Conservation (phyloP, 2,888 invertebrate species). For the Psococerastis gibbosa region DNA sequence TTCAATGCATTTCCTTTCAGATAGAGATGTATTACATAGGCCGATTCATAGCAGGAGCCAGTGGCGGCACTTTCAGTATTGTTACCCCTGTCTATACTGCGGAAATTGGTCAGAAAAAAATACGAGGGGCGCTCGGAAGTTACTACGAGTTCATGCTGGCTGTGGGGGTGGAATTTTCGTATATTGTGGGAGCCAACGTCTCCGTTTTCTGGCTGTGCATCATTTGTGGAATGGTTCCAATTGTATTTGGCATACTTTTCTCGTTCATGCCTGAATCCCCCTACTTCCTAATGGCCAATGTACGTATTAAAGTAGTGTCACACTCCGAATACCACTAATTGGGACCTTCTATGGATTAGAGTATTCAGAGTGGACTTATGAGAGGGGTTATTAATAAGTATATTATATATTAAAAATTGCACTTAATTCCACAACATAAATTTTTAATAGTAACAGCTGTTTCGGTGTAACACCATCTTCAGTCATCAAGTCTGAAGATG, state of each 20-base stretch:
- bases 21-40: constrained; percentile 42
- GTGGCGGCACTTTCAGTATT: constrained; percentile 63
- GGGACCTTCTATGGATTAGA: too few relatives aligned
- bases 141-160: constrained; percentile 77
- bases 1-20: constrained; percentile 16
- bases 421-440: too few relatives aligned
- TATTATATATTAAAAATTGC: too few relatives aligned
- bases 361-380: too few relatives aligned
- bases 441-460: too few relatives aligned
- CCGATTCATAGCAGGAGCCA: constrained; percentile 49
- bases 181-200: constrained; percentile 37
- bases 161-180: constrained; percentile 60
- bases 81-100: constrained; percentile 68
- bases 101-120: constrained; percentile 67
- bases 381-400: too few relatives aligned
- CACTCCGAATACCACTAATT: too few relatives aligned
- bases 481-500: too few relatives aligned
- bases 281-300: constrained; percentile 44
- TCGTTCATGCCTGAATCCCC: constrained; percentile 81
- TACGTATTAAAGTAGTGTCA: too few relatives aligned
- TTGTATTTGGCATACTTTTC: constrained; percentile 49
- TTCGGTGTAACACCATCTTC: too few relatives aligned
- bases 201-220: constrained; percentile 40
- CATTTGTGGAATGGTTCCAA: constrained; percentile 42
- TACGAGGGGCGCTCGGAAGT: constrained; percentile 68